Evolutionary conservation across 92 coral and sea anemone species (phyloP), one percentile per base, ranked within the genome.

Genomic region (Porites lobata): DNA sequence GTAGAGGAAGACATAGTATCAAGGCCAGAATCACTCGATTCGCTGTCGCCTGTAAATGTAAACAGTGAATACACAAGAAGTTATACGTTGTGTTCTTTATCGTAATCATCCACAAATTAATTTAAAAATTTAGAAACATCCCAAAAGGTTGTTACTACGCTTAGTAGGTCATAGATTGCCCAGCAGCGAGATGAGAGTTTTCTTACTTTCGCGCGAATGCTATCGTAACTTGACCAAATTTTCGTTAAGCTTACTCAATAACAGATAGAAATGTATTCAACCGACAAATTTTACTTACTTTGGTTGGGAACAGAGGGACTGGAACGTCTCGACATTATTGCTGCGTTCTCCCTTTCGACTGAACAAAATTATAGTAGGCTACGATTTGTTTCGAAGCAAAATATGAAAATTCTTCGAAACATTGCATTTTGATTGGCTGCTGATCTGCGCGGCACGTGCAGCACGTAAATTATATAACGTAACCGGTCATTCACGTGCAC

Each of bases 11-110:
- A 80, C 65, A 80, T 69, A 12, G 95, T 79, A 15, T 92, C 95
- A 18, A 92, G 73, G 12, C 95, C 95, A 81, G 93, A 89, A 77
- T 92, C 95, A 71, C 91, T 89, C 29, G 95, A 92, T 13, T 81
- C 91, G 22, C 86, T 81, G 18, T 89, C 95, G 20, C 86, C 95
- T 88, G 22, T 0, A 70, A 86, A 58, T 3, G 54, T 19, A 66
- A 7, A 65, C 65, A 38, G 22, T 17, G 69, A 56, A 56, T 8
- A 56, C 13, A 56, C 15, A 9, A 38, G 6, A 38, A 38, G 5
- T 38, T 5, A 38, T 29, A 29, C 5, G 47, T 38, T 3, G 47
- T 38, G 7, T 38, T 38, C 6, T 38, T 38, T 4, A 3, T 38
- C 6, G 47, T 3, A 3, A 3, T 38, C 47, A 38, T 38, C 47